Evolutionary conservation across 2,113 vertebrate species (phyloP).

Genomic region (Sciurus niger): DNA sequence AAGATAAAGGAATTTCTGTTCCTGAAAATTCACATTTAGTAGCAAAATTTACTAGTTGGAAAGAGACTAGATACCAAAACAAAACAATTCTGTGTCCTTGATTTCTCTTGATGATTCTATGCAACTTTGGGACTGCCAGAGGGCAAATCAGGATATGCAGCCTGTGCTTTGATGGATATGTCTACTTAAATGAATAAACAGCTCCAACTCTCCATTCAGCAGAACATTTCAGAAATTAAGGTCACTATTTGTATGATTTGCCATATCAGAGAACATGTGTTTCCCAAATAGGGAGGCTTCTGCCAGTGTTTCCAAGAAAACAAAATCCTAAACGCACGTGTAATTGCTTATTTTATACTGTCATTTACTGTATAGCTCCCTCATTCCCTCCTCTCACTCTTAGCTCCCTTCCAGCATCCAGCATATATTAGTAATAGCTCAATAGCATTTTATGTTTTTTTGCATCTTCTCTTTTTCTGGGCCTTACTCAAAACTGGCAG

Average conservation of each 20-base stretch:
- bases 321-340: not conserved
- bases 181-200: slow-evolving; percentile 16
- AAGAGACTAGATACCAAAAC: not conserved
- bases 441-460: not conserved
- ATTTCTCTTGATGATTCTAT: not conserved
- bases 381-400: not conserved
- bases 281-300: not conserved
- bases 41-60: not conserved
- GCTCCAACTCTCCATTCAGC: slow-evolving; percentile 40
- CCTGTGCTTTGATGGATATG: not conserved
- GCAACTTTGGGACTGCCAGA: not conserved
- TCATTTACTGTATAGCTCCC: not conserved
- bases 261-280: slow-evolving; percentile 7
- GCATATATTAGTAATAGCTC: not conserved
- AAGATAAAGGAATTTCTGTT: slow-evolving; percentile 14
- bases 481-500: not conserved
- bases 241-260: not conserved
- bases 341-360: not conserved
- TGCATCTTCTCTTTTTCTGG: slow-evolving; percentile 16
- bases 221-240: slow-evolving; percentile 1
- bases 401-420: not conserved
- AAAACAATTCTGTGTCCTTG: not conserved
- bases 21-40: slow-evolving; percentile 26
- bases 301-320: slow-evolving; percentile 37
- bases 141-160: not conserved